These are phyloP conservation scores for Oncorhynchus nerka DNA, from an alignment of 2,113 vertebrate genomes.

Conservation along the genomic window DNA sequence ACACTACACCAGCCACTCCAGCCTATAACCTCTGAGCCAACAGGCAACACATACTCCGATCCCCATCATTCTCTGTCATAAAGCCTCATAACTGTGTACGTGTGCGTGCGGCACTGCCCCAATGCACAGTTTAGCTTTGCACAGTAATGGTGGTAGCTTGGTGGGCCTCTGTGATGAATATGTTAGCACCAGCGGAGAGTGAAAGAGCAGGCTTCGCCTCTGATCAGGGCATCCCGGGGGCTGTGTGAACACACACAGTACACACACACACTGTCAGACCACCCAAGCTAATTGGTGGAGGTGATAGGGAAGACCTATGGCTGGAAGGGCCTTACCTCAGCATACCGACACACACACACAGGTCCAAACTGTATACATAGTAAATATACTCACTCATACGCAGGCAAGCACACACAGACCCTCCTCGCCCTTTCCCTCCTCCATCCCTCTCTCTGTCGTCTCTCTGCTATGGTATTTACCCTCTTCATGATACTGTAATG, in stretches of 20 bases:
- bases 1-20: too few relatives aligned
- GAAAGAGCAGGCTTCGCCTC: conserved; percentile 69
- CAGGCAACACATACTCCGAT: conserved; percentile 23
- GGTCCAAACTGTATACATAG: not conserved
- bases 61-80: too few relatives aligned
- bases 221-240: conserved; percentile 40
- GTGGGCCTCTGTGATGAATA: conserved; percentile 63
- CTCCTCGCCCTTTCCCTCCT: not conserved
- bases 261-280: conserved; percentile 50
- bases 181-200: conserved; percentile 70
- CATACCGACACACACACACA: not conserved
- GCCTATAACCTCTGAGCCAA: conserved; percentile 33
- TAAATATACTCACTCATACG: conserved; percentile 17
- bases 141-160: conserved; percentile 60
- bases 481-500: conserved; percentile 38
- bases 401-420: conserved; percentile 14
- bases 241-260: conserved; percentile 19
- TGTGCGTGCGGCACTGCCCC: not conserved
- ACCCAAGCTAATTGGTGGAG: conserved; percentile 73
- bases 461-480: conserved; percentile 44
- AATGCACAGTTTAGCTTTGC: conserved; percentile 32
- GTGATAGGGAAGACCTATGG: conserved; percentile 53
- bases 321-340: conserved; percentile 34
- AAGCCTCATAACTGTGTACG: not conserved
- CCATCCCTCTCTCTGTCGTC: conserved; percentile 9